Evolutionary conservation across 2,113 vertebrate genomes (phyloP).

Genomic region (Danionella cerebrum): DNA sequence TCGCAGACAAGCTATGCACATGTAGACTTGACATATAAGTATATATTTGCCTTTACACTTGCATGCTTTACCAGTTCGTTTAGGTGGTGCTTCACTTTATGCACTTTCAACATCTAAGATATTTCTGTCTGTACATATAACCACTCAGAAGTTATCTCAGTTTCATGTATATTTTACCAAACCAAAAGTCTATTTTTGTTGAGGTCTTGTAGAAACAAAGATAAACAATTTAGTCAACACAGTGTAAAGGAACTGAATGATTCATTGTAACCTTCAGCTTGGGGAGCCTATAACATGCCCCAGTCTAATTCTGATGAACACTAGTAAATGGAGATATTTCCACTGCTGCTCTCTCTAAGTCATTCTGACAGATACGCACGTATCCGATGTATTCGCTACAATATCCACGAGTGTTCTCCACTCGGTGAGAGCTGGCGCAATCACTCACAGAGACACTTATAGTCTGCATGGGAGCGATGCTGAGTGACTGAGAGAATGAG

Average conservation of each 20-base stretch:
- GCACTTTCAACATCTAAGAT: no score
- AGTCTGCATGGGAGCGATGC: slow-evolving; percentile 21
- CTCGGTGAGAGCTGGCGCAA: slow-evolving; percentile 27
- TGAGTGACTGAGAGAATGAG: slow-evolving; percentile 26
- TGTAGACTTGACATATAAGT: no score
- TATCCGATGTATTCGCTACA: slow-evolving; percentile 18
- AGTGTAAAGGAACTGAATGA: neutral
- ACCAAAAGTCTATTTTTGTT: neutral
- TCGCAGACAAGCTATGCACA: no score
- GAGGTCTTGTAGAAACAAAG: neutral
- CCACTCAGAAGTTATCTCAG: no score
- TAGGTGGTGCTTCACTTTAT: no score
- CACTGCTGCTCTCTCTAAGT: slow-evolving; percentile 4
- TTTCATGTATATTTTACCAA: no score
- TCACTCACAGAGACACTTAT: slow-evolving; percentile 31
- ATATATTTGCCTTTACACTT: no score
- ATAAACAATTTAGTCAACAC: neutral
- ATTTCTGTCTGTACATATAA: no score
- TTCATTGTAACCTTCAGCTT: neutral
- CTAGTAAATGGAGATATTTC: slow-evolving; percentile 8
- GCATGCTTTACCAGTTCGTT: no score
- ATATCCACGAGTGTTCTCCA: slow-evolving; percentile 30
- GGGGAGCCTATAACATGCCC: neutral
- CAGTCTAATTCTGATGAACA: neutral
- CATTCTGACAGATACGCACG: slow-evolving; percentile 22